These are phyloP conservation scores for Eurytoma adleriae DNA, from an alignment of 2,888 invertebrate species.

Conservation along the genomic window DNA sequence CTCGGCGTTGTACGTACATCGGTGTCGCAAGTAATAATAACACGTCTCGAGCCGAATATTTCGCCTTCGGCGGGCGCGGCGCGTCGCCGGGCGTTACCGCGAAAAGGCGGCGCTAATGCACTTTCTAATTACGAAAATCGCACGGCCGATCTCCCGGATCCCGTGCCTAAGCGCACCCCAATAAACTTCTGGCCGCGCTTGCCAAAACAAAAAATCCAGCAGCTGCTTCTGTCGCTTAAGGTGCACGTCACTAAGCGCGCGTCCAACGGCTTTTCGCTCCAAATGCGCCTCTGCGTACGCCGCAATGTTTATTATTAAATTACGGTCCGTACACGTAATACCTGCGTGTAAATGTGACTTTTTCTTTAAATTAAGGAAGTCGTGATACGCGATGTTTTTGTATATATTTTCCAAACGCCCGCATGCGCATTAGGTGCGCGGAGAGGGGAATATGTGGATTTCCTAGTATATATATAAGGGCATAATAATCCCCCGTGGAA, in stretches of 20 bases:
- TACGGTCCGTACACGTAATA: too few species aligned
- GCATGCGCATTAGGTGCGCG: too few species aligned
- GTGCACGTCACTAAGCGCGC: too few species aligned
- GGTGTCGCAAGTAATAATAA: conserved; percentile 27
- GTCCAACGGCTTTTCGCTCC: too few species aligned
- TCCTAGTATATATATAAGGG: neutral
- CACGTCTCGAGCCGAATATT: neutral
- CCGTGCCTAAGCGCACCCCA: neutral
- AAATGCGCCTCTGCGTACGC: too few species aligned
- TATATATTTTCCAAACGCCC: neutral
- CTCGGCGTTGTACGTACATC: conserved; percentile 3
- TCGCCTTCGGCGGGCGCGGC: too few species aligned
- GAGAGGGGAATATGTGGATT: neutral
- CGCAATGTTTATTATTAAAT: too few species aligned
- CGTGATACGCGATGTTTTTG: neutral
- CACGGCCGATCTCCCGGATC: conserved; percentile 10
- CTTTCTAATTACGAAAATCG: conserved; percentile 56
- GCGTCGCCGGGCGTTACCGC: neutral
- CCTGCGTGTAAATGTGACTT: too few species aligned
- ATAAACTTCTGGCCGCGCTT: too few species aligned
- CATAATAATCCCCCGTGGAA: conserved; percentile 21
- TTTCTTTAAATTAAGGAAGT: neutral
- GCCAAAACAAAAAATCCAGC: too few species aligned
- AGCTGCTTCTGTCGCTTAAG: too few species aligned
- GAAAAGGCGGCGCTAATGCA: conserved; percentile 26